Percentiles rank a stretch among this genome's conserved stretches.
Evolutionary conservation across 2,113 vertebrate species (phyloP).

Genomic region (Gracilinanus agilis): DNA sequence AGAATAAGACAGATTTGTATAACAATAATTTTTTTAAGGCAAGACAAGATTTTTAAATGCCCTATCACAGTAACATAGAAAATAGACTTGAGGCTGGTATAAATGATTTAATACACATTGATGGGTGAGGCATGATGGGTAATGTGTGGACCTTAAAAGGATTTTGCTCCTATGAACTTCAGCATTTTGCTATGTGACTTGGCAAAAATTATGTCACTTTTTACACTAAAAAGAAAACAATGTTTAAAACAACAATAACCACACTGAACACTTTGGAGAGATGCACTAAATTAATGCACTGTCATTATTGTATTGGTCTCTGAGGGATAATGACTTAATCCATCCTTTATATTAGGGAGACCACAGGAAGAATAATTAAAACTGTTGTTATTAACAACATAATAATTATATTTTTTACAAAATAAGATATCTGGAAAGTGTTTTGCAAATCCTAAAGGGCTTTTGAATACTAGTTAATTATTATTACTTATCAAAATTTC

Average conservation of each 20-base stretch:
- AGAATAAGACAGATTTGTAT: neutral
- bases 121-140: neutral
- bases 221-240: slow-evolving; percentile 17
- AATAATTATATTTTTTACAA: neutral
- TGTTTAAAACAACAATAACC: slow-evolving; percentile 28
- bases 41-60: slow-evolving; percentile 18
- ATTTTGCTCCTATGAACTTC: neutral
- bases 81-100: neutral
- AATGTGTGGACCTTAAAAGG: slow-evolving; percentile 6
- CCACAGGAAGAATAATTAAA: slow-evolving; percentile 24
- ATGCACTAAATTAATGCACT: slow-evolving; percentile 28
- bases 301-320: slow-evolving; percentile 16
- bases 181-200: slow-evolving; percentile 14
- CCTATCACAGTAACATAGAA: neutral
- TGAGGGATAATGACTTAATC: slow-evolving; percentile 9
- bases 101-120: neutral
- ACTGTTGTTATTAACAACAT: neutral
- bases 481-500: neutral
- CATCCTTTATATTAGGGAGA: slow-evolving; percentile 36
- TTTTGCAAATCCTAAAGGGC: neutral
- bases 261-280: slow-evolving; percentile 5
- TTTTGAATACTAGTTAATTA: neutral
- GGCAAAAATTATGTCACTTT: slow-evolving; percentile 49
- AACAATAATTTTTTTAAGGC: slow-evolving; percentile 19
- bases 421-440: neutral